Percentiles rank a stretch among this genome's conserved stretches.
phyloP scores from a whole-genome alignment of 2,888 invertebrate species.

The Drosophila incognita region DNA sequence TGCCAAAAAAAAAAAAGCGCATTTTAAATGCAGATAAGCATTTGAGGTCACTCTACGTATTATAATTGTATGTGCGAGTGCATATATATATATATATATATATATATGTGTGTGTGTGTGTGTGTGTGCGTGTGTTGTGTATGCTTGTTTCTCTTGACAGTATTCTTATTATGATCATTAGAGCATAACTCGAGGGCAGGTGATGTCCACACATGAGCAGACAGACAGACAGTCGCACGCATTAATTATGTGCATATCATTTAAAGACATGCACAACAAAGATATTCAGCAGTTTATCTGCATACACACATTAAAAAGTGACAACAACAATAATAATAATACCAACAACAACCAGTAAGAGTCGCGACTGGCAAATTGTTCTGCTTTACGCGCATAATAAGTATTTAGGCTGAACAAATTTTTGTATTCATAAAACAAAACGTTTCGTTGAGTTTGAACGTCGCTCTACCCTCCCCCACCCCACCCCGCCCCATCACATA shows the following conservation, averaged over 20 bases:
- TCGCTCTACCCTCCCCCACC: constrained; percentile 10
- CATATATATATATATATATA: not conserved
- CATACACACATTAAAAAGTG: constrained; percentile 46
- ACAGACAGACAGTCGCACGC: constrained; percentile 48
- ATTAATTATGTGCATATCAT: constrained; percentile 64
- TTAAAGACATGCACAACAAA: constrained; percentile 27
- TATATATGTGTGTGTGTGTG: constrained; percentile 13
- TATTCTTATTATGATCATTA: constrained; percentile 69
- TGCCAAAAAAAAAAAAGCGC: constrained; percentile 56
- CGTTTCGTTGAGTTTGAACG: constrained; percentile 32
- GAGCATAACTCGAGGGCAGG: constrained; percentile 78
- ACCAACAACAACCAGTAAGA: constrained; percentile 1
- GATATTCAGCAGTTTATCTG: constrained; percentile 36
- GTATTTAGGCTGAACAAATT: constrained; percentile 48
- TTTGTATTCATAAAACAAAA: constrained; percentile 47
- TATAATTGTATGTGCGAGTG: constrained; percentile 16
- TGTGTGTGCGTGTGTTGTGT: constrained; percentile 25
- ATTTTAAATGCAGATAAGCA: constrained; percentile 80
- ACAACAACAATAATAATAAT: constrained; percentile 14
- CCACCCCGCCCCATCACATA: constrained; percentile 5
- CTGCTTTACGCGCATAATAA: constrained; percentile 58
- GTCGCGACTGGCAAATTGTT: constrained; percentile 59
- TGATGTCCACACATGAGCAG: constrained; percentile 70
- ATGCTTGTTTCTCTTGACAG: constrained; percentile 44
- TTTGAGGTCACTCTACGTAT: constrained; percentile 66